These are phyloP conservation scores for Mareca penelope DNA, from an alignment of 2,797 vertebrate genomes.

Conservation along the genomic window DNA sequence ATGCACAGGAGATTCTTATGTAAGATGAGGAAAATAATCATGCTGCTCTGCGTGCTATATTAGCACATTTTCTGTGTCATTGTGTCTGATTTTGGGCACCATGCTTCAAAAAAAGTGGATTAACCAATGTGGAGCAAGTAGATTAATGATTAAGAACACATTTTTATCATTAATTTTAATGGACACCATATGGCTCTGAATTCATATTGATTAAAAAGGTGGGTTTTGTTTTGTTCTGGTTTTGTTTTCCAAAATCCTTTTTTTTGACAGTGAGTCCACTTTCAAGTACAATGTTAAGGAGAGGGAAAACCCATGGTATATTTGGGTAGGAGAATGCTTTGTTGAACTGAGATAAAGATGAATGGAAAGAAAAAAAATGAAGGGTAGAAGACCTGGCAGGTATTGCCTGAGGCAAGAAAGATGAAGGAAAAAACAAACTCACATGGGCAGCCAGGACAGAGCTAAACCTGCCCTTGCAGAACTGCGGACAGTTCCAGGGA, in stretches of 20 bases:
- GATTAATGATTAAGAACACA: not conserved
- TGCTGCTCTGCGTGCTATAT: not conserved
- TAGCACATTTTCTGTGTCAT: not conserved
- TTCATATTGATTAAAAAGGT: not conserved
- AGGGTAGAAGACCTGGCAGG: not conserved
- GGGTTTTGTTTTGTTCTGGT: not conserved
- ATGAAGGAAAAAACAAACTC: not conserved
- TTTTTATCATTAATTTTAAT: not conserved
- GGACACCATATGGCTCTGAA: not conserved
- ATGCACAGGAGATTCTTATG: not conserved
- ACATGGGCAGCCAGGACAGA: not conserved
- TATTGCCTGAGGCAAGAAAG: not conserved
- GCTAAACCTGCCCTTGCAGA: not conserved
- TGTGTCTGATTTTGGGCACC: not conserved
- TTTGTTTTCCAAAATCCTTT: not conserved
- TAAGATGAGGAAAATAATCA: not conserved
- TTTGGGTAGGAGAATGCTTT: not conserved
- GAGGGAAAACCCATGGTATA: not conserved
- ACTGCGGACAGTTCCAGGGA: not conserved
- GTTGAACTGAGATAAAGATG: not conserved
- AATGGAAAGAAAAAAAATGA: not conserved
- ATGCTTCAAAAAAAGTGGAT: not conserved
- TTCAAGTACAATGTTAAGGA: not conserved
- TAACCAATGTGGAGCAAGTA: not conserved
- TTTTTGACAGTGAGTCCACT: not conserved